These are phyloP conservation scores for Blennius ocellaris DNA, from an alignment of 2,113 vertebrate genomes.

Conservation along the genomic window DNA sequence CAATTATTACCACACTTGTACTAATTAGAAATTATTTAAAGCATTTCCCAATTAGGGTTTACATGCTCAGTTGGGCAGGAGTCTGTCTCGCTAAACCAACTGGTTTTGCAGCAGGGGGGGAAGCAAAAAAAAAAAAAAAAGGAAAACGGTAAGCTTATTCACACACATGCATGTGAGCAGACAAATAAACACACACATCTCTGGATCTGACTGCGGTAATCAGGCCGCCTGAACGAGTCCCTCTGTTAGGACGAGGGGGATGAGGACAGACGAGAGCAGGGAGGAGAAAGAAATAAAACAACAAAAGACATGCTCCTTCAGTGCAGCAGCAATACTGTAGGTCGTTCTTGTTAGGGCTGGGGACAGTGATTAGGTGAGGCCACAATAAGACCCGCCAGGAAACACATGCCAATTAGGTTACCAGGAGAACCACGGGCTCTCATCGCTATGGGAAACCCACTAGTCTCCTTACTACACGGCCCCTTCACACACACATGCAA, in stretches of 20 bases:
- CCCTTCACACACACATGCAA: slow-evolving; percentile 4
- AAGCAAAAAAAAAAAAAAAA: not conserved
- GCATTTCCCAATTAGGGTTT: slow-evolving; percentile 90
- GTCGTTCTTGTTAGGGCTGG: slow-evolving; percentile 80
- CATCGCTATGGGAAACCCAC: slow-evolving; percentile 79
- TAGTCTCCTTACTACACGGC: slow-evolving; percentile 44
- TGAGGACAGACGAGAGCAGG: slow-evolving; percentile 69
- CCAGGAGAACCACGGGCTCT: slow-evolving; percentile 79
- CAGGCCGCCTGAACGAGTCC: slow-evolving; percentile 73
- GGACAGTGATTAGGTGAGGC: slow-evolving; percentile 82
- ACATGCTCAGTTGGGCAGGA: slow-evolving; percentile 86
- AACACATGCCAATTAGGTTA: slow-evolving; percentile 85
- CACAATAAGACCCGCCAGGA: slow-evolving; percentile 81
- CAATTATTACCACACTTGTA: slow-evolving; percentile 92
- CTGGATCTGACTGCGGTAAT: slow-evolving; percentile 71
- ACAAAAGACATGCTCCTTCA: slow-evolving; percentile 81
- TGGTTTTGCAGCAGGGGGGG: slow-evolving; percentile 58
- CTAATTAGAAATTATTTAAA: slow-evolving; percentile 94
- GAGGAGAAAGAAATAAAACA: slow-evolving; percentile 78
- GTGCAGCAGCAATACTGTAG: slow-evolving; percentile 76
- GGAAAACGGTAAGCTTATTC: slow-evolving; percentile 45
- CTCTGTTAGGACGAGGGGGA: slow-evolving; percentile 65
- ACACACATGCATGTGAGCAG: slow-evolving; percentile 34
- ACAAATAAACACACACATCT: slow-evolving; percentile 45
- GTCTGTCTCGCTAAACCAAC: slow-evolving; percentile 79